Base-by-base conservation (phyloP, 2,113 vertebrate genomes). In the Eclectus roratus region DNA sequence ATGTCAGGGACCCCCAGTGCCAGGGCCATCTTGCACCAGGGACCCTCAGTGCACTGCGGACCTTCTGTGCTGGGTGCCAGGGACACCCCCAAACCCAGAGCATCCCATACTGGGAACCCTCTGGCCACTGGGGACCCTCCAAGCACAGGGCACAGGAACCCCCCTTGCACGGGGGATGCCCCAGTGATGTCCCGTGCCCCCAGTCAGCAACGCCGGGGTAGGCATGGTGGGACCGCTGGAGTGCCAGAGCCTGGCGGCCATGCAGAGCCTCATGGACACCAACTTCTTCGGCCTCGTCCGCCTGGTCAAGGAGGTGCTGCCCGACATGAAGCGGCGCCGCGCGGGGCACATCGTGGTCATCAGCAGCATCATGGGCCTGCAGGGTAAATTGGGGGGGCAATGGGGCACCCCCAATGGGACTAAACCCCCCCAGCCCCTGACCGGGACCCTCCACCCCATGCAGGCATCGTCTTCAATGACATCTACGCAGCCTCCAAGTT, bases 181-280 rank as follows among this genome's bases (percentile, higher is more conserved):
- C 52, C 28, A 1, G 33, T 86, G 64, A 86, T 0, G 2, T n/a
- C 41, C 69, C 0, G 1, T 58, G 61, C 65, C 93, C 91, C 1
- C 68, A 98, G 98, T 98, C 91, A 99, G 97, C 96, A 98, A 98
- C 4, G 98, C 98, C 1, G 98, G 98, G 6, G 93, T 98, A 71
- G 98, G 98, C 46, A 97, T 98, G 97, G 98, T 97, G 7, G 98
- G 98, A 1, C 98, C 98, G 2, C 91, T 98, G 86, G 98, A 98
- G 88, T 98, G 98, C 91, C 98, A 98, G 91, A 98, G 97, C 78
- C 92, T 98, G 46, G 63, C 94, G 0, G 95, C 94, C 53, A 98
- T 98, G 98, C 97, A 98, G 96, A 91, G 66, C 56, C 90, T 98
- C 66, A 98, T 96, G 88, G 97, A 98, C 87, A 98, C 97, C 84